phyloP scores from a whole-genome alignment of 1,140 invertebrate genomes.

The Anthonomus grandis region DNA sequence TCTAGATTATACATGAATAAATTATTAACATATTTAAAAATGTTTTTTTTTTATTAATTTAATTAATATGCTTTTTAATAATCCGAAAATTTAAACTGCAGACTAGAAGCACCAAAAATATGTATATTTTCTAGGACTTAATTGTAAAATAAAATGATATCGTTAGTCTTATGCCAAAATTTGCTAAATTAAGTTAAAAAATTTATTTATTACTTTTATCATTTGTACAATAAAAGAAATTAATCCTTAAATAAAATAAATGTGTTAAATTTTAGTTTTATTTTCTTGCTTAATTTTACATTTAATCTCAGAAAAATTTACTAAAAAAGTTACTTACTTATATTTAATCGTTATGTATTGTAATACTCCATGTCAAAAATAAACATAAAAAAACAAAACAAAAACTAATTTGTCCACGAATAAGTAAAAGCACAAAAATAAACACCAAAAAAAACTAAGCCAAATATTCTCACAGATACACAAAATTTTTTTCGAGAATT shows the following conservation, averaged over 20 bases:
- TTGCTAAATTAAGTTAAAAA: not conserved
- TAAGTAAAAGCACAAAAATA: slow-evolving; percentile 17
- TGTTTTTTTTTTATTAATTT: no score
- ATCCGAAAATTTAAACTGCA: no score
- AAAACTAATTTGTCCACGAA: not conserved
- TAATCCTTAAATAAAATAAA: not conserved
- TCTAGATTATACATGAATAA: no score
- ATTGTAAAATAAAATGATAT: no score
- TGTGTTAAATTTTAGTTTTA: not conserved
- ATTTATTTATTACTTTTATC: not conserved
- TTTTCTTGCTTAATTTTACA: not conserved
- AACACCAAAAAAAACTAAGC: not conserved
- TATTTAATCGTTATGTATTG: slow-evolving; percentile 9
- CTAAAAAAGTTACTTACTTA: not conserved
- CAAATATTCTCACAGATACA: not conserved
- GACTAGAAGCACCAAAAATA: no score
- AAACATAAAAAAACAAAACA: slow-evolving; percentile 8
- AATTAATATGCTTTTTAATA: no score
- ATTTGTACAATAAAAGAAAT: not conserved
- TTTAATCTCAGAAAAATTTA: not conserved
- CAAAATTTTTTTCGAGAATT: not conserved
- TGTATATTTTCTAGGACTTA: no score
- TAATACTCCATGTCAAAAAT: slow-evolving; percentile 17
- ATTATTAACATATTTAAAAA: no score
- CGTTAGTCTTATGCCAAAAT: not conserved